phyloP scores from a whole-genome alignment of 2,888 invertebrate genomes.

The Euplexia lucipara region DNA sequence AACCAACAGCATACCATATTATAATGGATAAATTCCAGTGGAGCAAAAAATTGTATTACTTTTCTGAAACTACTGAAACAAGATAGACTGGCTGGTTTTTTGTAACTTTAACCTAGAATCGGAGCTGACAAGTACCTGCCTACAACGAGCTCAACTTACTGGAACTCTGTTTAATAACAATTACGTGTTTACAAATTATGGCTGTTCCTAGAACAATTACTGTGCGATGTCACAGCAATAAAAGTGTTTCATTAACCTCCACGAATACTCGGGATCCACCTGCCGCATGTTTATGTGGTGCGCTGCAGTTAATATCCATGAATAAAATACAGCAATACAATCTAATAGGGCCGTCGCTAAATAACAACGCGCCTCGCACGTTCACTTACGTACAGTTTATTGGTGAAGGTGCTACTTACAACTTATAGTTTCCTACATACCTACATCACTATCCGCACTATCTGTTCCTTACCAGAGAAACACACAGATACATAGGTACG shows the following conservation, averaged over 20 bases:
- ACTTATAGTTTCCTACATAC: constrained; percentile 60
- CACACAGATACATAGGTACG: constrained; percentile 32
- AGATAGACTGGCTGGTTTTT: constrained; percentile 26
- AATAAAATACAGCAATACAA: constrained; percentile 66
- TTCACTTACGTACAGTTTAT: constrained; percentile 63
- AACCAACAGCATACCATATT: constrained; percentile 10
- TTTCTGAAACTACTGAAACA: constrained; percentile 14
- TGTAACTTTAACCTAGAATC: constrained; percentile 11
- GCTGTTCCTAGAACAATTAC: constrained; percentile 55
- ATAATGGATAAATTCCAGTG: constrained; percentile 5
- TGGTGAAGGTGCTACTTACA: constrained; percentile 51
- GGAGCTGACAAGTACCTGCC: constrained; percentile 6
- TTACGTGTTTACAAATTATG: constrained; percentile 38
- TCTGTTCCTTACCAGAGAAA: constrained; percentile 32
- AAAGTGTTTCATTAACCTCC: constrained; percentile 60
- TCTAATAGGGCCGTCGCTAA: constrained; percentile 65
- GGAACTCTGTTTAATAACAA: constrained; percentile 48
- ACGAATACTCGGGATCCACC: constrained; percentile 66
- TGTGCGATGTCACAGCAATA: constrained; percentile 56
- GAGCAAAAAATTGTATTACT: constrained; percentile 7
- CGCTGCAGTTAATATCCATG: constrained; percentile 64
- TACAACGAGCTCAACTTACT: constrained; percentile 25
- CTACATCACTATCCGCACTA: constrained; percentile 29
- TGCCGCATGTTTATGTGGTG: constrained; percentile 70
- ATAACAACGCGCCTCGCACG: constrained; percentile 47